Percentiles rank a stretch among this genome's conserved stretches.
These are phyloP conservation scores for Dusona sp. DNA, from an alignment of 2,888 invertebrate species.

Conservation along the genomic window DNA sequence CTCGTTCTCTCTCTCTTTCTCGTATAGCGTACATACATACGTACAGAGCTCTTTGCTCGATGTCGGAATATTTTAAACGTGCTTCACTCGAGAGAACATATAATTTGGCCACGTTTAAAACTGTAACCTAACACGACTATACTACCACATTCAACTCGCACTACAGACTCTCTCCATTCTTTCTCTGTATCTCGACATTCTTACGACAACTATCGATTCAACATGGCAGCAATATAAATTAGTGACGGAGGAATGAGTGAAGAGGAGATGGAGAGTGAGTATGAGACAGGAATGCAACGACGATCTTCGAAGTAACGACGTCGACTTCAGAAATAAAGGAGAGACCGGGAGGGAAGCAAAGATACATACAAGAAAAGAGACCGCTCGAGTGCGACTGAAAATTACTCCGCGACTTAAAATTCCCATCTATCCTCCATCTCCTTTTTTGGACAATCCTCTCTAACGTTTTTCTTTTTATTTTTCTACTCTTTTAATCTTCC, in stretches of 20 bases:
- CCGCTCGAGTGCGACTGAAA: constrained; percentile 32
- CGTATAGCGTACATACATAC: constrained; percentile 35
- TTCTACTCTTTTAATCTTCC: not conserved
- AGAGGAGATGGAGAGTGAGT: constrained; percentile 18
- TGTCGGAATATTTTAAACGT: constrained; percentile 83
- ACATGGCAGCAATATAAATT: constrained; percentile 82
- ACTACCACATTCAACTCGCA: constrained; percentile 72
- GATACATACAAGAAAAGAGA: constrained; percentile 18
- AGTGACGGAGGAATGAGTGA: constrained; percentile 73
- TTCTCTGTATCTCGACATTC: constrained; percentile 60
- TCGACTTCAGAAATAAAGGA: constrained; percentile 32
- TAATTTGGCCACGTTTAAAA: constrained; percentile 84
- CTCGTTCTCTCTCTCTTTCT: constrained; percentile 34
- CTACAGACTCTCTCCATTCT: constrained; percentile 63
- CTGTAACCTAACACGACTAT: constrained; percentile 83
- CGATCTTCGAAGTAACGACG: constrained; percentile 27
- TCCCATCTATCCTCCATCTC: not conserved
- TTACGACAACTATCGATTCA: constrained; percentile 80
- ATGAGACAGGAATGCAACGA: constrained; percentile 42
- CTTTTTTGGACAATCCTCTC: constrained; percentile 7
- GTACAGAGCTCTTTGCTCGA: constrained; percentile 67
- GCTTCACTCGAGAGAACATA: constrained; percentile 79
- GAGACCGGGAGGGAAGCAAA: constrained; percentile 21
- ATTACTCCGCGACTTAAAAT: constrained; percentile 23
- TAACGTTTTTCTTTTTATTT: constrained; percentile 12